Evolutionary conservation across 2,888 invertebrate genomes (phyloP), one percentile per base, ranked within the genome.

Genomic region (Rutpela maculata): DNA sequence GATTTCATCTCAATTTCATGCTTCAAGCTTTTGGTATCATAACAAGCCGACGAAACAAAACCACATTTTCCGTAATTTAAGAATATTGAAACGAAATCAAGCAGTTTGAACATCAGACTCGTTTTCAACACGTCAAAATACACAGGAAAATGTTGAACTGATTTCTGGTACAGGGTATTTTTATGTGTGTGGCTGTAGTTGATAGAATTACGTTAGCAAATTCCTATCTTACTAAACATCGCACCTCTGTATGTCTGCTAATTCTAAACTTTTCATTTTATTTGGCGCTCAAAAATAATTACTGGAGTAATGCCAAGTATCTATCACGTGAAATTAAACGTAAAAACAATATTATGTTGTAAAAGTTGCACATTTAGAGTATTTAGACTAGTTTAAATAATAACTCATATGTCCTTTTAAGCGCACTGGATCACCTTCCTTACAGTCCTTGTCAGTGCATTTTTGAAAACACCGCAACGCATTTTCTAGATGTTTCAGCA

Each of bases 201-300:
- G 9, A 55, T 72, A n/a, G n/a, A n/a, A n/a, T n/a, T n/a, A 72
- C 72, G 63, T 55, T 72, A 50, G 19, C 72, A 59, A 63, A 63
- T 72, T 55, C 72, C 72, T 17, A 63, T 72, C 62, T 31, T 11
- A 17, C 63, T 55, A 63, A 63, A 55, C 72, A 72, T 31, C 62
- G 62, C 50, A 71, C 50, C 71, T 17, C 62, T 62, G 50, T 17
- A 62, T 57, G 26, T 31, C n/a, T 9, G 63, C 22, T 67, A 67
- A 55, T 67, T 59, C 19, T 19, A 18, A 17, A 22, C 10, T 19
- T 15, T 31, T 10, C 11, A 57, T 19, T 59, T 59, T 55, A 31
- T 72, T 63, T 72, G 72, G 55, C 63, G 72, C 55, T 19, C 63
- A 26, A 72, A 70, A 72, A 72, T 72, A 72, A 72, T 72, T 63